Base-by-base conservation (phyloP, 2,113 vertebrate species). In the Semnornis frantzii region DNA sequence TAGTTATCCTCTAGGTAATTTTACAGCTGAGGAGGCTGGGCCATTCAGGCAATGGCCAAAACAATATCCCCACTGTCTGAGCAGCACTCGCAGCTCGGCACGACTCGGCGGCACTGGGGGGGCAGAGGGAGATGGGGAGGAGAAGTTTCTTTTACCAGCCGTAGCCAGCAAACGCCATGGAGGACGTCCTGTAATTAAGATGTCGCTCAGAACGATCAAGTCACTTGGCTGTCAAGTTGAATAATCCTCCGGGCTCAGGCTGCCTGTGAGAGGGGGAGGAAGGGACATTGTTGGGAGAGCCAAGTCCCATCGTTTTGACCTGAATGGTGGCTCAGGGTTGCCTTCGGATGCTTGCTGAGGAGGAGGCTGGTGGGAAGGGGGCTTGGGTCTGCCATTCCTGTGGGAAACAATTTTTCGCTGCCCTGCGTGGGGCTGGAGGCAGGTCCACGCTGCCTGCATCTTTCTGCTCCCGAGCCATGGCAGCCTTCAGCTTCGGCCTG, bases 1-100 rank as follows among this genome's bases (percentile, higher is more conserved):
- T 97, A 94, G 96, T 96, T 97, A 96, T 96, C 92, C 93, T 96
- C 94, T 94, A 96, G 97, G 96, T 97, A 96, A 96, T 96, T 97
- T 96, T 88, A 94, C 96, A 97, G 96, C 96, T 94, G 96, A 94
- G 92, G 76, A 92, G 93, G 91, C 87, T 0, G 46, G 86, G 82
- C 94, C 80, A 42, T 77, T 93, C 88, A 91, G 90, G 95, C 93
- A 86, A 82, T 78, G 82, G 50, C 81, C 86, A 70, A 96, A 96
- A 97, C 97, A 97, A 97, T 97, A 96, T 97, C 90, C 80, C 89
- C 91, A 97, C 94, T 97, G 96, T 97, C 85, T 95, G 90, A 81
- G 92, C 92, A 16, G 91, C 85, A 92, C 89, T 94, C 4, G 8
- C 12, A 33, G 85, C 70, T 81, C 63, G 5, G 90, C 85, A 44